Conservation (phyloP, 2,888 invertebrate genomes). For the Spisula solida region DNA sequence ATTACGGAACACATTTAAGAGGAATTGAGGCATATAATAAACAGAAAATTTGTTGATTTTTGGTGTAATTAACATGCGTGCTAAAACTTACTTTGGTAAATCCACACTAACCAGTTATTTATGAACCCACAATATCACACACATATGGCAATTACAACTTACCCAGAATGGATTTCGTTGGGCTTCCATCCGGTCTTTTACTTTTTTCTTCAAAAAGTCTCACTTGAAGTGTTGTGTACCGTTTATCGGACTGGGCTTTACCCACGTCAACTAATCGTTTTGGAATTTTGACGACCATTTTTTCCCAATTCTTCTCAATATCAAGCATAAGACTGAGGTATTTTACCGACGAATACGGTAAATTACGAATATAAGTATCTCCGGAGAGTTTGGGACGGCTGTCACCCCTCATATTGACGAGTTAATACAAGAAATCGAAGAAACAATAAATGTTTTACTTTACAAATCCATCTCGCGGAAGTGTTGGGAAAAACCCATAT, state of each 20-base stretch:
- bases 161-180: slow-evolving; percentile 70
- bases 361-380: slow-evolving; percentile 76
- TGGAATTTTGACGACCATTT: slow-evolving; percentile 75
- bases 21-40: no score
- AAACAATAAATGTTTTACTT: background rate
- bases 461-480: slow-evolving; percentile 26
- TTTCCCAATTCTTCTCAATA: slow-evolving; percentile 78
- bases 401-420: slow-evolving; percentile 29
- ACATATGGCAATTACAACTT: background rate
- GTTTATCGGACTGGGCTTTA: slow-evolving; percentile 55
- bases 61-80: no score
- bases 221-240: slow-evolving; percentile 70
- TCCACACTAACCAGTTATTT: no score
- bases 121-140: background rate
- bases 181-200: slow-evolving; percentile 69
- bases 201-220: slow-evolving; percentile 69
- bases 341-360: slow-evolving; percentile 75
- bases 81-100: slow-evolving; percentile 8
- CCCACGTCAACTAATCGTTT: slow-evolving; percentile 68
- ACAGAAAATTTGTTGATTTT: no score
- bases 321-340: slow-evolving; percentile 75
- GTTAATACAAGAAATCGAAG: background rate
- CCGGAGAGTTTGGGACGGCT: slow-evolving; percentile 40
- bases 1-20: no score
- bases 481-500: slow-evolving; percentile 55